These are phyloP conservation scores for Eupelmus urozonus DNA, from an alignment of 2,888 invertebrate genomes.

Conservation along the genomic window DNA sequence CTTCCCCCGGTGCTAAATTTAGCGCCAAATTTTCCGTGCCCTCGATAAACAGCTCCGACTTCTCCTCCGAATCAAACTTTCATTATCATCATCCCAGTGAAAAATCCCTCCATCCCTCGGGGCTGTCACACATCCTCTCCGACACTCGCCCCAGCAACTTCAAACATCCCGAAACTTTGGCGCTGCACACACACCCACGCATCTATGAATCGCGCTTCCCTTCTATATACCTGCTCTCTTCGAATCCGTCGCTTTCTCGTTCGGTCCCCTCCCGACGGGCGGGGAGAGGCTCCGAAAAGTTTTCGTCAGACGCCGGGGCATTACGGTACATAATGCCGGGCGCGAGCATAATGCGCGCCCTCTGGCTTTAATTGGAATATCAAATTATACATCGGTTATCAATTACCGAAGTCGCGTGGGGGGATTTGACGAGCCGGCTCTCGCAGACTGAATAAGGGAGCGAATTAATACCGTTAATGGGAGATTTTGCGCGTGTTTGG, in stretches of 20 bases:
- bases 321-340: conserved; percentile 35
- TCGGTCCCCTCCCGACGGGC: background rate
- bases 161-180: conserved; percentile 18
- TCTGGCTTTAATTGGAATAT: conserved; percentile 56
- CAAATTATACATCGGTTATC: conserved; percentile 58
- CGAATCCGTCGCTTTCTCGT: background rate
- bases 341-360: conserved; percentile 9
- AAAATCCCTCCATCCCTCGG: background rate
- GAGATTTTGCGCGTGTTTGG: too few relatives aligned
- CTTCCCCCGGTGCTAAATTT: background rate
- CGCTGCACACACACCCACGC: background rate
- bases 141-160: background rate
- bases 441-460: too few relatives aligned
- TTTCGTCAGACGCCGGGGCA: conserved; percentile 45
- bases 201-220: background rate
- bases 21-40: too few relatives aligned
- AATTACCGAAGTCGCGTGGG: conserved; percentile 44
- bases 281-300: conserved; percentile 31
- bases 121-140: too few relatives aligned
- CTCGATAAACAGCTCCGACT: too few relatives aligned
- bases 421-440: conserved; percentile 28
- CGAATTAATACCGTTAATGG: too few relatives aligned
- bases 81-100: too few relatives aligned
- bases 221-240: background rate
- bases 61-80: too few relatives aligned